phyloP scores from a whole-genome alignment of 2,888 invertebrate genomes.

The Apodemia mormo region DNA sequence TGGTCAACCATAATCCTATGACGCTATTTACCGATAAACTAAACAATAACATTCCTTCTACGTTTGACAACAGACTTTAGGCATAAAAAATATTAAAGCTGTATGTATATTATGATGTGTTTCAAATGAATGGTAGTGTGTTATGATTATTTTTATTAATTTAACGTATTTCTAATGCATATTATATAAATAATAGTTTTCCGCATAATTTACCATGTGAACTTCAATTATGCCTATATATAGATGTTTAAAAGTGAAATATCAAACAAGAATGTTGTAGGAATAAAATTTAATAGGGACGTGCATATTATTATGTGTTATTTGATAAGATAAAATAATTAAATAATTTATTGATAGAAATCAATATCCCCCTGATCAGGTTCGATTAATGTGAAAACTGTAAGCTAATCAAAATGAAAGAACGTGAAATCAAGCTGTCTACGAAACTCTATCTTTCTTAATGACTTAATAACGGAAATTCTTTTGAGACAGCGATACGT shows the following conservation, averaged over 20 bases:
- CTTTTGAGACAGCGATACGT: constrained; percentile 2
- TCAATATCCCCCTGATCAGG: constrained; percentile 7
- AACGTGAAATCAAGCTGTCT: constrained; percentile 14
- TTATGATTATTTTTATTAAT: no score
- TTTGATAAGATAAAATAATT: not conserved
- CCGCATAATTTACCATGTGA: no score
- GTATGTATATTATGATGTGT: no score
- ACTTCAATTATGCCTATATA: no score
- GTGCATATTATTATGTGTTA: not conserved
- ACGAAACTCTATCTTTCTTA: constrained; percentile 2
- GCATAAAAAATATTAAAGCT: no score
- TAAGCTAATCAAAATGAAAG: constrained; percentile 4
- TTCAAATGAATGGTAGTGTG: no score
- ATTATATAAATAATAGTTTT: no score
- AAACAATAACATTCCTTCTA: no score
- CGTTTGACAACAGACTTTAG: no score
- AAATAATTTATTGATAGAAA: constrained; percentile 9
- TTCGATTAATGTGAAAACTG: constrained; percentile 8
- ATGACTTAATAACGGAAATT: constrained; percentile 18
- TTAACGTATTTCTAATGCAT: no score
- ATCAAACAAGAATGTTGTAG: not conserved
- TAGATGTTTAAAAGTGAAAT: not conserved
- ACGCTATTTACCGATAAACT: no score
- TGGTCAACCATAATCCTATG: no score
- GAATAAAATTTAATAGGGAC: not conserved